Evolutionary conservation across 2,888 invertebrate species (phyloP), one percentile per base, ranked within the genome.

Genomic region (Sceliomorpha sp.): DNA sequence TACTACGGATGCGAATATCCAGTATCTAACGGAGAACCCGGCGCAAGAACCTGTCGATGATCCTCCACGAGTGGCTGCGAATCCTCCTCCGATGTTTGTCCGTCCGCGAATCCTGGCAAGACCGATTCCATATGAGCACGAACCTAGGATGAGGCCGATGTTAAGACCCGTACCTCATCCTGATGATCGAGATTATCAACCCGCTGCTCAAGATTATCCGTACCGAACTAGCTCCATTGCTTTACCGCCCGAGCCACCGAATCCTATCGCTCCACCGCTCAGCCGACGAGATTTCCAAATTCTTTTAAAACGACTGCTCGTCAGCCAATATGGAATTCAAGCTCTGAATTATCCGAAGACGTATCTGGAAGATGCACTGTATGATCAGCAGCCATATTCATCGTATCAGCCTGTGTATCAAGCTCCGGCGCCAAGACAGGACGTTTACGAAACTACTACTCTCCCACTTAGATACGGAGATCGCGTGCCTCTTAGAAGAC

Each of bases 211-310:
- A 0, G 84, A 85, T 2, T 85, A 87, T 66, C 78, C 77, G 1
- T 84, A 86, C 51, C 72, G 84, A 37, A 51, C 62, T 2, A 63
- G 68, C 0, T 48, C 77, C 0, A 63, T 86, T 1, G 78, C 84
- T 8, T 39, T 87, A n/a, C 90, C 90, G 27, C 86, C 88, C 0
- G 90, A 91, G 55, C 89, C 90, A 2, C 86, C 85, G 1, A 91
- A 91, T 59, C 89, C 91, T 1, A 93, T 93, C 36, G 90, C 92
- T 40, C 91, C 93, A 6, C 94, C 94, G 4, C 91, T 94, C 1
- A 94, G 93, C 78, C 92, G 93, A 1, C 90, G 91, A 77, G 94
- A 94, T 80, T 91, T 94, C 64, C 93, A 93, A 79, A 89, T 92
- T 40, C 86, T 94, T 31, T 88, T 94, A 3, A 92, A 93, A 69